Base-by-base conservation (phyloP, 2,113 vertebrate genomes). In the Campylomormyrus tamandua region DNA sequence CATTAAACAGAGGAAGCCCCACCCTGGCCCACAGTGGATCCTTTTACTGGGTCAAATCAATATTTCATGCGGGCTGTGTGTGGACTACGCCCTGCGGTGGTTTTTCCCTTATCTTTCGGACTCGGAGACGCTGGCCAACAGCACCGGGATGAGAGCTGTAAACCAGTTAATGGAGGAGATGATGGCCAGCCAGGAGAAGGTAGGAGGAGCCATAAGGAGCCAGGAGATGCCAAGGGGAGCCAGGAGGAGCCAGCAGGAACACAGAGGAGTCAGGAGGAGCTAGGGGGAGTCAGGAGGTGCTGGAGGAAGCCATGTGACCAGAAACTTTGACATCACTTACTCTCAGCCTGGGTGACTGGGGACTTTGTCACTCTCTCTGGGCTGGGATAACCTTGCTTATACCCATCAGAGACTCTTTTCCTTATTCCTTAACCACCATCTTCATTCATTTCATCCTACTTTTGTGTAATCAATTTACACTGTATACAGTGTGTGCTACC, bases 61-160 rank as follows among this genome's bases (percentile, higher is more conserved):
- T 91, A 91, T 91, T 91, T 91, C 48, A 88, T 85, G 13, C 50
- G 46, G 3, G 58, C 80, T 89, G 52, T 24, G 74, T 56, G 21
- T 49, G 66, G 42, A 35, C 45, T 74, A 48, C n/a, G 27, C 31
- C 90, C 24, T 48, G 50, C 56, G 10, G 48, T n/a, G 49, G 74
- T 56, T 88, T 90, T 91, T 62, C 83, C 62, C 49, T 87, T n/a
- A 24, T 42, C 56, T 83, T 42, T 39, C 5, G 19, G 87, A 9
- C 39, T 62, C 5, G 39, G 56, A 39, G 19, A 27, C 1, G 56
- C 53, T 5, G 9, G 53, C n/a, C 48, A 86, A 9, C 35, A 15
- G 21, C 87, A 45, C 53, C 2, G 3, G 11, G 21, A 62, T 66
- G 35, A 58, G 42, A 46, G 52, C 53, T 62, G 31, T n/a, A 17